Evolutionary conservation across 1,140 invertebrate species (phyloP).

Genomic region (Leptinotarsa defecta): DNA sequence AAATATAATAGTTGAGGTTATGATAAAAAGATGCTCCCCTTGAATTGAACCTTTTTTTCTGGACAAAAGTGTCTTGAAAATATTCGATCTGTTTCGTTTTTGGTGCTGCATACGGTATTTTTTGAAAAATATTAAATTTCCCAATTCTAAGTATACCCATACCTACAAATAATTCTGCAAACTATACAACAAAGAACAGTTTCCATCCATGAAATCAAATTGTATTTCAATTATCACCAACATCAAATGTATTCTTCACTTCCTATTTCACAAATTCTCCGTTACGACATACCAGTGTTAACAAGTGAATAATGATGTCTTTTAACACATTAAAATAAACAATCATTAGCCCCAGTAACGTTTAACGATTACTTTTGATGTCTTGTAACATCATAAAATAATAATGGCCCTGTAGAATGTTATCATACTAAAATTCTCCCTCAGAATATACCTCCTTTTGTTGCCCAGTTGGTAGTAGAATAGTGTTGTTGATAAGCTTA

Average conservation of each 20-base stretch:
- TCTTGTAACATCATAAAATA: conserved; percentile 21
- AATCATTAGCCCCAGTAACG: conserved; percentile 16
- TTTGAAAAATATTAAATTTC: too few relatives aligned
- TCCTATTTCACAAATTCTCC: not conserved
- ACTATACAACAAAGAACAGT: not conserved
- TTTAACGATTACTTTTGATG: conserved; percentile 21
- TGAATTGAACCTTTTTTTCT: too few relatives aligned
- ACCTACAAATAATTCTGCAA: not conserved
- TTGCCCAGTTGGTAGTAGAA: not conserved
- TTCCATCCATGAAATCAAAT: not conserved
- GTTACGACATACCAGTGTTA: conserved; percentile 10
- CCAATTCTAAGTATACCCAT: too few relatives aligned
- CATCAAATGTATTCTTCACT: not conserved
- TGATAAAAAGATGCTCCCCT: too few relatives aligned
- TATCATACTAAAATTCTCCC: conserved; percentile 1
- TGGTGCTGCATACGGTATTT: too few relatives aligned
- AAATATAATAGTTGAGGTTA: too few relatives aligned
- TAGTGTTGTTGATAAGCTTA: conserved; percentile 1
- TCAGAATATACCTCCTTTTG: conserved; percentile 8
- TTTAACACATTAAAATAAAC: conserved; percentile 26
- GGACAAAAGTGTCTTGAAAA: too few relatives aligned
- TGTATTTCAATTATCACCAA: not conserved
- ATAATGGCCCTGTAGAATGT: conserved; percentile 13
- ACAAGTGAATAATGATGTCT: conserved; percentile 9
- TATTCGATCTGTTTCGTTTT: too few relatives aligned